Base-by-base conservation (phyloP, 2,888 invertebrate species). In the Caenorhabditis wallacei region DNA sequence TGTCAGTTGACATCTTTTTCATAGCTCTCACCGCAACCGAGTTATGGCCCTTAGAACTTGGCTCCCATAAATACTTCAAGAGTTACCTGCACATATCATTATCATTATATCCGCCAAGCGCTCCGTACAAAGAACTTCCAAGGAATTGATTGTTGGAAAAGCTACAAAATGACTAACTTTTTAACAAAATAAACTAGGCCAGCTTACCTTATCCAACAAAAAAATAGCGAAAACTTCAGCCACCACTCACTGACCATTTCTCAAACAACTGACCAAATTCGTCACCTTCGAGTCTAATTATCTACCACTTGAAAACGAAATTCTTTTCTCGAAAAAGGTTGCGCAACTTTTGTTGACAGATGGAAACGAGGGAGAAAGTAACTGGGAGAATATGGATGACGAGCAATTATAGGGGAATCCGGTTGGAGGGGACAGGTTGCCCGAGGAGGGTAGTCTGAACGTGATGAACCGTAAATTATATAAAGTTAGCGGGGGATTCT, bases 81-180 rank as follows among this genome's bases (percentile, higher is more conserved):
- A n/a, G n/a, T n/a, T 40, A 90, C 74, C 91, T 84, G 70, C 91
- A 91, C 86, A 90, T 88, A 72, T 91, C 91, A 57, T 86, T 88
- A n/a, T 85, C 88, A 26, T 88, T 88, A 80, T 91, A 91, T 20
- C 89, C 90, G 11, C 87, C 85, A 20, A 91, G 80, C 3, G 91
- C 90, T n/a, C 80, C 76, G 53, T 90, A 88, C 20, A 91, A 87
- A 24, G 89, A 85, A 59, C 88, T 88, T 24, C 91, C 91, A 0
- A 88, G 79, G 66, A 88, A 88, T 71, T 88, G 88, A 22, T 54
- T 35, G 16, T 48, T 20, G 1, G 54, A 8, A 4, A 40, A 30
- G 20, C 74, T 74, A n/a, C n/a, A n/a, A n/a, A n/a, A n/a, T n/a
- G n/a, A n/a, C n/a, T 30, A 5, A 5, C 30, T 8, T 30, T 30